Evolutionary conservation across 30 jellyfish, hydroid and myxozoan species (phyloP).

Genomic region (Calvadosia cruxmelitensis): DNA sequence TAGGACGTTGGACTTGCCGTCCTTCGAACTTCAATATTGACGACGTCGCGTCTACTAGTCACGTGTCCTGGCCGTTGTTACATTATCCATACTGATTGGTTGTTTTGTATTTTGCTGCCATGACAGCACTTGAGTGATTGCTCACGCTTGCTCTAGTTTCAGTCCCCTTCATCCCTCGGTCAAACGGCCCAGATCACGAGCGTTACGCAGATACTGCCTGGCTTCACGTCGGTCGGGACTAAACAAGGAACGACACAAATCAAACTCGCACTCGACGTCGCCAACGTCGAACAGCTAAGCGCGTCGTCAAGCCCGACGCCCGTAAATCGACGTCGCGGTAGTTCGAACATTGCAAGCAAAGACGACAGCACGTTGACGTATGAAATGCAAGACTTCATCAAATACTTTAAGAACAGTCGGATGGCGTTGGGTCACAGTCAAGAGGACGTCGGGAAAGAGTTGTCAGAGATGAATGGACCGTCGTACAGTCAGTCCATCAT

Average conservation of each 20-base stretch:
- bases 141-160: background rate
- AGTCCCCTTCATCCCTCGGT: background rate
- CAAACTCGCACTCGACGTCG: background rate
- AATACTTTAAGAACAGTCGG: slow-evolving; percentile 60
- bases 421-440: slow-evolving; percentile 88
- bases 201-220: background rate
- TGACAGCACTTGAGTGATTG: too few species aligned
- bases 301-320: background rate
- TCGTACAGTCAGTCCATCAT: slow-evolving; percentile 92
- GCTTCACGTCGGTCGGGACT: background rate
- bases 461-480: slow-evolving; percentile 95
- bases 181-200: background rate
- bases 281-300: background rate
- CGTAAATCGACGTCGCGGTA: background rate
- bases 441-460: slow-evolving; percentile 93
- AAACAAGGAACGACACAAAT: background rate
- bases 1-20: too few species aligned
- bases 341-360: slow-evolving; percentile 42
- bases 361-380: slow-evolving; percentile 70
- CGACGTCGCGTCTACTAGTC: too few species aligned
- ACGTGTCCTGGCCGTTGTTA: too few species aligned
- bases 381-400: slow-evolving; percentile 82
- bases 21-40: too few species aligned
- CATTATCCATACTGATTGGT: too few species aligned
- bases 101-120: too few species aligned